Evolutionary conservation across 2,113 vertebrate species (phyloP).

Genomic region (Stegostoma tigrinum): DNA sequence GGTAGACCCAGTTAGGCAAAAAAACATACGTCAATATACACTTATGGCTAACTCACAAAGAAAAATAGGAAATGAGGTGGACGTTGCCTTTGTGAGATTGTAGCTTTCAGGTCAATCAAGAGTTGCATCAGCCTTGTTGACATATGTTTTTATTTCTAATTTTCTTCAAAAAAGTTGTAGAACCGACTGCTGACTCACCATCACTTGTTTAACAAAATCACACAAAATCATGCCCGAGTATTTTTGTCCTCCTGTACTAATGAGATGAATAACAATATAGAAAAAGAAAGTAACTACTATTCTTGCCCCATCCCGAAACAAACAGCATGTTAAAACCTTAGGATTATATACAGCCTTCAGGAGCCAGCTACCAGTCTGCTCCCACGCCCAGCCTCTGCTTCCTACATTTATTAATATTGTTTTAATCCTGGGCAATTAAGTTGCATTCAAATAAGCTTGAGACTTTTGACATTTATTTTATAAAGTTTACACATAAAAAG

Average conservation of each 20-base stretch:
- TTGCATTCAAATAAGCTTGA: not conserved
- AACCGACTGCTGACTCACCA: not conserved
- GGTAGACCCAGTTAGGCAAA: not conserved
- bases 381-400: not conserved
- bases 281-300: not conserved
- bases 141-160: not conserved
- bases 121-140: not conserved
- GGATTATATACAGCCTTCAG: not conserved
- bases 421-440: not conserved
- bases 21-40: not conserved
- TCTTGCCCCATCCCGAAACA: not conserved
- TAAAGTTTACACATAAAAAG: not conserved
- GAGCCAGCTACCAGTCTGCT: not conserved
- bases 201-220: not conserved
- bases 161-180: not conserved
- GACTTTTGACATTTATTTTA: not conserved
- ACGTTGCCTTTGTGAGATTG: not conserved
- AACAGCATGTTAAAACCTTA: not conserved
- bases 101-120: not conserved
- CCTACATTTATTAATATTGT: not conserved
- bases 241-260: no score
- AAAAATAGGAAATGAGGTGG: not conserved
- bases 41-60: not conserved
- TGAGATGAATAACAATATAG: not conserved
- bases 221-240: not conserved